phyloP scores from a whole-genome alignment of 2,888 invertebrate genomes.

The Drosophila eohydei region DNA sequence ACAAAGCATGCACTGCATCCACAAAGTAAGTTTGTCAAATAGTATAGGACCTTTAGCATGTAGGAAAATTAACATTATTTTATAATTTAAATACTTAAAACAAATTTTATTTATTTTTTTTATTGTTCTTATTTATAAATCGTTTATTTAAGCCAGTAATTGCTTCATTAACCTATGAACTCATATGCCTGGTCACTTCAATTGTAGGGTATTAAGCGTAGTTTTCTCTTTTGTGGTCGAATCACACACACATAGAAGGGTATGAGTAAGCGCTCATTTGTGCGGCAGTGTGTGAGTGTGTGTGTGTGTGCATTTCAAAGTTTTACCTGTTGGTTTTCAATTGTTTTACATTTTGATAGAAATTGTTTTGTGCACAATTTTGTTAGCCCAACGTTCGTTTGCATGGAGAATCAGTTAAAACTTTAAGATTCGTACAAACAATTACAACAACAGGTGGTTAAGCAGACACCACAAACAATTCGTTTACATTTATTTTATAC shows the following conservation, averaged over 20 bases:
- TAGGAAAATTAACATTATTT: background rate
- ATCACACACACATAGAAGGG: slow-evolving; percentile 39
- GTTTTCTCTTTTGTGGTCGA: slow-evolving; percentile 77
- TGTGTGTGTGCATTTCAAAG: slow-evolving; percentile 47
- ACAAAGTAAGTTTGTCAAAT: background rate
- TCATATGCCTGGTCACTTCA: slow-evolving; percentile 3
- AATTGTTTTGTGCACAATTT: slow-evolving; percentile 63
- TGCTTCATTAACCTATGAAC: background rate
- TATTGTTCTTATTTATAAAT: background rate
- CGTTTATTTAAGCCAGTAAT: background rate
- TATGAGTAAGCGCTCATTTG: slow-evolving; percentile 48
- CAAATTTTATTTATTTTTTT: background rate
- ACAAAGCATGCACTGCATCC: slow-evolving; percentile 18
- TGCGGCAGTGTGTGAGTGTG: slow-evolving; percentile 21
- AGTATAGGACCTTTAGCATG: background rate
- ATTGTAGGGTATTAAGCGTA: slow-evolving; percentile 62
- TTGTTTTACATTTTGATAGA: slow-evolving; percentile 65
- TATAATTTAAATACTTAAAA: background rate
- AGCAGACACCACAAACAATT: slow-evolving; percentile 10
- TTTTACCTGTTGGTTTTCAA: slow-evolving; percentile 74
- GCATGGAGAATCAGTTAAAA: slow-evolving; percentile 53
- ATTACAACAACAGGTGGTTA: slow-evolving; percentile 52
- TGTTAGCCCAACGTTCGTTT: slow-evolving; percentile 40
- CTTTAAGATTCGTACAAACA: slow-evolving; percentile 44
- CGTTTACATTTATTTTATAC: slow-evolving; percentile 13